Evolutionary conservation across 2,888 invertebrate species (phyloP).

Genomic region (Mesochorus sp.): DNA sequence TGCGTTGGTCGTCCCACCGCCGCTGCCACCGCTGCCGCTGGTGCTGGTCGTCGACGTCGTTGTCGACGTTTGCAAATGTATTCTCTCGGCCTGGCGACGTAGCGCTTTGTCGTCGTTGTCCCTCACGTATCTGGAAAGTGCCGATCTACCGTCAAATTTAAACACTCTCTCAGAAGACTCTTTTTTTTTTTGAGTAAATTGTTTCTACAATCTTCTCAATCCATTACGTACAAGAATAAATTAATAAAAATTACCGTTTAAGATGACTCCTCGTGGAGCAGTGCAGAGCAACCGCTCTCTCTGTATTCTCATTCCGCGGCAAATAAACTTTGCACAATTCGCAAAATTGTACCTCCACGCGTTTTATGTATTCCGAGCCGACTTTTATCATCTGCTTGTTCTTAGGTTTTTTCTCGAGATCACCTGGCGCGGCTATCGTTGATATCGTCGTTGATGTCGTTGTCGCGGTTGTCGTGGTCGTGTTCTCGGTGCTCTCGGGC

Average conservation of each 20-base stretch:
- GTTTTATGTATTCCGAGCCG: slow-evolving; percentile 90
- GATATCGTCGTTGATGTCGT: slow-evolving; percentile 65
- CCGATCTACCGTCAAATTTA: slow-evolving; percentile 57
- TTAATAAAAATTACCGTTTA: slow-evolving; percentile 82
- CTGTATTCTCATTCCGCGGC: slow-evolving; percentile 85
- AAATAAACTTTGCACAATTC: slow-evolving; percentile 91
- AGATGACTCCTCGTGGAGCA: slow-evolving; percentile 90
- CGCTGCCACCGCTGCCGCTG: slow-evolving; percentile 51
- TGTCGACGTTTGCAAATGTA: slow-evolving; percentile 81
- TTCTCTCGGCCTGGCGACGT: slow-evolving; percentile 88
- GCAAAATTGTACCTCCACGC: slow-evolving; percentile 91
- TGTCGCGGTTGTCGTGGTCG: background rate
- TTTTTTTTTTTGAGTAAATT: slow-evolving; percentile 5
- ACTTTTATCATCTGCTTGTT: slow-evolving; percentile 88
- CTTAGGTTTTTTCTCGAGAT: slow-evolving; percentile 83
- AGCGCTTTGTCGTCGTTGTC: slow-evolving; percentile 90
- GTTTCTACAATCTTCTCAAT: no score
- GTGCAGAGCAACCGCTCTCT: slow-evolving; percentile 87
- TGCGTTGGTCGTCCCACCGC: slow-evolving; percentile 65
- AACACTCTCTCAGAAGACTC: slow-evolving; percentile 31
- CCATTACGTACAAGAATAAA: background rate
- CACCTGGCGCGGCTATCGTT: slow-evolving; percentile 38
- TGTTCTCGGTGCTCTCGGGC: slow-evolving; percentile 73
- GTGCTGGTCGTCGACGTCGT: slow-evolving; percentile 67
- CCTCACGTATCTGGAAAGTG: slow-evolving; percentile 85